Conservation (phyloP, 2,888 invertebrate genomes). For the Ferdinandea cuprea region DNA sequence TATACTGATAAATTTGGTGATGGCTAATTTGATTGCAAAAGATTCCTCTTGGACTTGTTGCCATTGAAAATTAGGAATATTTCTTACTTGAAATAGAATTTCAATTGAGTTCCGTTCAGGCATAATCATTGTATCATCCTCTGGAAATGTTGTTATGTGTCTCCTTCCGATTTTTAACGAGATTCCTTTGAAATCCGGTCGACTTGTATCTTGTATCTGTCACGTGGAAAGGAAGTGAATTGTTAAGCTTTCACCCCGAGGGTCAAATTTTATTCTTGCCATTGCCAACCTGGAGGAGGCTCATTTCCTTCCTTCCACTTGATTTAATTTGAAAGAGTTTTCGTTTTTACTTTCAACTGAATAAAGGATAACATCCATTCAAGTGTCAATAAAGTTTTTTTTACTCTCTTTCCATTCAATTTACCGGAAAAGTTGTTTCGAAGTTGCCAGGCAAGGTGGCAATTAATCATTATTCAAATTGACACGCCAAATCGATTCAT, state of each 20-base stretch:
- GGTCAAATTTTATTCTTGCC: slow-evolving; percentile 17
- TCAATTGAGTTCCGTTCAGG: slow-evolving; percentile 8
- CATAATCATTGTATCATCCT: too few species aligned
- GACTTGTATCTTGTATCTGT: slow-evolving; percentile 31
- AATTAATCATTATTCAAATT: slow-evolving; percentile 41
- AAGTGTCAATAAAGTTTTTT: slow-evolving; percentile 39
- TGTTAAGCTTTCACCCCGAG: slow-evolving; percentile 32
- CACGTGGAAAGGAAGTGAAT: slow-evolving; percentile 43
- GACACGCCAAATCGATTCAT: slow-evolving; percentile 19
- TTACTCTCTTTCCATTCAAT: too few species aligned
- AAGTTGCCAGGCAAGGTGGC: too few species aligned
- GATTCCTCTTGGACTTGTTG: not conserved
- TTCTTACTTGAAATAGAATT: slow-evolving; percentile 4
- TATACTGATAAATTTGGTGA: not conserved
- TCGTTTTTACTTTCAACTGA: too few species aligned
- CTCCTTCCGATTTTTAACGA: slow-evolving; percentile 11
- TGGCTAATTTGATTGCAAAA: not conserved
- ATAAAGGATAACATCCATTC: slow-evolving; percentile 27
- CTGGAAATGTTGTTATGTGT: not conserved
- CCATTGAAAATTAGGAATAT: slow-evolving; percentile 3
- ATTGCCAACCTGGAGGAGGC: slow-evolving; percentile 11
- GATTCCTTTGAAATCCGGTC: slow-evolving; percentile 15
- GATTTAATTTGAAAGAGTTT: slow-evolving; percentile 42
- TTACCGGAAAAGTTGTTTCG: too few species aligned
- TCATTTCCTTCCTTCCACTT: slow-evolving; percentile 36